These are phyloP conservation scores for Atta colombica DNA, from an alignment of 1,140 invertebrate species.

Conservation along the genomic window DNA sequence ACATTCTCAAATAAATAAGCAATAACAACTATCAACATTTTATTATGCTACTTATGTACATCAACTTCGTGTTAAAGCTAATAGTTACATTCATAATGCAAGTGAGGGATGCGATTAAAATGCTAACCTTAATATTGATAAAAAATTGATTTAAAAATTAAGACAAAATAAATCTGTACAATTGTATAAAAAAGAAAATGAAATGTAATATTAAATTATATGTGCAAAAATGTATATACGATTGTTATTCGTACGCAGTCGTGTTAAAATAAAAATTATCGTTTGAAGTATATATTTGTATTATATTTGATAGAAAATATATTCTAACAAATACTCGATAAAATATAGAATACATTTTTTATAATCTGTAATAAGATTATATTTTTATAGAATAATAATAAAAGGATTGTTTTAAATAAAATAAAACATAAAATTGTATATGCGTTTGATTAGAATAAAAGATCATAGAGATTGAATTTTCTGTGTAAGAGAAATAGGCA, in stretches of 20 bases:
- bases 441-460: neutral
- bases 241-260: neutral
- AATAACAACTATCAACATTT: conserved; percentile 40
- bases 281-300: no score
- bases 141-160: conserved; percentile 8
- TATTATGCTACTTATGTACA: neutral
- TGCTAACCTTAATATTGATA: neutral
- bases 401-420: neutral
- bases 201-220: conserved; percentile 9
- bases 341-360: no score
- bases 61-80: neutral
- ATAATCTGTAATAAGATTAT: neutral
- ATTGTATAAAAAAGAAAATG: neutral
- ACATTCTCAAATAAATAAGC: conserved; percentile 26
- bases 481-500: neutral
- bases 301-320: no score
- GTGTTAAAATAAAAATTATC: no score
- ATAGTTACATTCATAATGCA: neutral
- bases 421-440: neutral
- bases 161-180: neutral
- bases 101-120: neutral
- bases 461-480: neutral
- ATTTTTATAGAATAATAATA: conserved; percentile 4
- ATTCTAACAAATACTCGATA: no score
- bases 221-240: neutral